Evolutionary conservation across 1,140 invertebrate species (phyloP), one percentile per base, ranked within the genome.

Genomic region (Leucophenga varia): DNA sequence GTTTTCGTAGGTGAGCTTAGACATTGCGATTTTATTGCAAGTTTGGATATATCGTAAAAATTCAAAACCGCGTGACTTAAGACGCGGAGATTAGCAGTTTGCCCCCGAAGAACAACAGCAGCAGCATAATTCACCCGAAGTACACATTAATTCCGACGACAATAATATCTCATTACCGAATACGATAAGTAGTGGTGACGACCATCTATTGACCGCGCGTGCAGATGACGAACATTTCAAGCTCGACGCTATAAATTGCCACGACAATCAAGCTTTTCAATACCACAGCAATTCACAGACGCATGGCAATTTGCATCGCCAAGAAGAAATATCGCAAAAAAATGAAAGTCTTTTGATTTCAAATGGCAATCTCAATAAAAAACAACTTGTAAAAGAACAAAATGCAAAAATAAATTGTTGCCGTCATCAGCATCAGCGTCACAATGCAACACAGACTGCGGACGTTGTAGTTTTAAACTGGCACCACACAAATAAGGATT

Each of bases 41-140:
- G 84, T 86, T 34, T 84, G 81, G 78, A 64, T 84, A 50, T 86
- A 84, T 75, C 79, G 81, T 2, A 80, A 82, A 48, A 85, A 84
- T 56, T 79, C 80, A 19, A 82, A 81, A 55, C 80, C 81, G 47
- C 74, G 80, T 20, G 76, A 80, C 22, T 32, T 79, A 43, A 81
- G 79, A 43, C 79, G 84, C 64, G 82, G 82, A 53, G 84, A 86
- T 80, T 86, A 84, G 80, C 81, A 82, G 77, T 82, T 75, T 75
- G 73, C 73, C 73, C 73, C 73, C 73, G 71, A 75, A 59, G 69
- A 72, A 70, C 71, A 74, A 71, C 64, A 55, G 42, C 72, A 68
- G 46, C 59, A 69, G 57, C 50, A 55, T n/a, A 8, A 7, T 8
- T 36, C 34, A 36, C 25, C 7, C 7, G 49, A 68, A 22, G 31